phyloP scores from a whole-genome alignment of 2,797 vertebrate species.

The Decapterus maruadsi region DNA sequence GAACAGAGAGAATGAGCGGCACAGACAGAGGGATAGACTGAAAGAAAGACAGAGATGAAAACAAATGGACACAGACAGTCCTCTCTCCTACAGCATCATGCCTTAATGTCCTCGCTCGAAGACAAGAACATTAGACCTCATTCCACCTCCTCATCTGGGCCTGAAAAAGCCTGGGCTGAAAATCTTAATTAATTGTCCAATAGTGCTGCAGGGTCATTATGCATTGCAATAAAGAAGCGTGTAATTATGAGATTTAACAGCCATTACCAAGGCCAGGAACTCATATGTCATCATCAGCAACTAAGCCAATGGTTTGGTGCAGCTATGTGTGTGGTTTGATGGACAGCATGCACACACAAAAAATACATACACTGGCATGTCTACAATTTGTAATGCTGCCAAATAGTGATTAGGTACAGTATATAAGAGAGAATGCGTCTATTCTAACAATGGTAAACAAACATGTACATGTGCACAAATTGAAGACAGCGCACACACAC shows the following conservation, averaged over 20 bases:
- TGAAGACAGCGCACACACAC: slow-evolving; percentile 29
- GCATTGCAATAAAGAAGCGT: slow-evolving; percentile 99
- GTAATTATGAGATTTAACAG: slow-evolving; percentile 99
- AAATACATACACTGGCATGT: slow-evolving; percentile 29
- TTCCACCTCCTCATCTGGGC: slow-evolving; percentile 91
- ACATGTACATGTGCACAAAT: slow-evolving; percentile 19
- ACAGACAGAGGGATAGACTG: slow-evolving; percentile 33
- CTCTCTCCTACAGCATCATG: slow-evolving; percentile 81
- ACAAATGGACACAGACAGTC: slow-evolving; percentile 66
- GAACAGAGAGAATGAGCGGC: slow-evolving; percentile 32
- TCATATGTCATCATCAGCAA: slow-evolving; percentile 99
- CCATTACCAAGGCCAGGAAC: slow-evolving; percentile 99
- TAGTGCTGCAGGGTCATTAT: slow-evolving; percentile 99
- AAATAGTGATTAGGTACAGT: slow-evolving; percentile 9
- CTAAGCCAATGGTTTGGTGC: slow-evolving; percentile 96
- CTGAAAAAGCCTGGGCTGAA: slow-evolving; percentile 98
- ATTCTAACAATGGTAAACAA: slow-evolving; percentile 30
- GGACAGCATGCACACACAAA: slow-evolving; percentile 64
- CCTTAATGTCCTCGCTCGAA: slow-evolving; percentile 90
- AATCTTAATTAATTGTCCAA: slow-evolving; percentile 99
- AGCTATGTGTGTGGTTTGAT: slow-evolving; percentile 79
- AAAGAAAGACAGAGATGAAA: slow-evolving; percentile 71
- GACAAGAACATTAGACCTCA: slow-evolving; percentile 92
- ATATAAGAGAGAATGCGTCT: slow-evolving; percentile 8
- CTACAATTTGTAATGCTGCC: slow-evolving; percentile 33